phyloP scores from a whole-genome alignment of 1,140 invertebrate species.

The Nymphalis io region DNA sequence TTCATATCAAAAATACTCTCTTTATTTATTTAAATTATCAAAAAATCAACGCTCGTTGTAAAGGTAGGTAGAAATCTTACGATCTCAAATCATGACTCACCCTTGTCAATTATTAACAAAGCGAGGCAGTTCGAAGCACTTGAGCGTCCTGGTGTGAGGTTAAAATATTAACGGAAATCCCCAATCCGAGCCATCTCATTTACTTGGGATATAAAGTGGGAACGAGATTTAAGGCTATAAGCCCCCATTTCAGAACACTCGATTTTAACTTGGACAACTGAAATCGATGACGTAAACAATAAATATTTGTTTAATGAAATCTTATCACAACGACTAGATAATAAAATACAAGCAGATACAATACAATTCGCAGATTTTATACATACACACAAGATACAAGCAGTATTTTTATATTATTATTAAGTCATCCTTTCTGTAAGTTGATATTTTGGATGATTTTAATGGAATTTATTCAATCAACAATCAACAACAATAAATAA shows the following conservation, averaged over 20 bases:
- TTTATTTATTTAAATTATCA: background rate
- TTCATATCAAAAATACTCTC: too few species aligned
- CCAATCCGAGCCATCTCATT: constrained; percentile 24
- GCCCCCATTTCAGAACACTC: background rate
- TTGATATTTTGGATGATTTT: too few species aligned
- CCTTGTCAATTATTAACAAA: constrained; percentile 5
- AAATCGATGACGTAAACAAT: background rate
- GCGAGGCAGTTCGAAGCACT: background rate
- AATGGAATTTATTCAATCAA: too few species aligned
- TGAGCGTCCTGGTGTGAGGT: background rate
- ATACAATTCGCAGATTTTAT: too few species aligned
- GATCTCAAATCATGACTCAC: background rate
- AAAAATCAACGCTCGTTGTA: background rate
- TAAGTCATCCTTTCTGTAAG: too few species aligned
- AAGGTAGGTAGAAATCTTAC: background rate
- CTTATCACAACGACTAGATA: background rate
- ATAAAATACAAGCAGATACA: too few species aligned
- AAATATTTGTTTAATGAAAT: background rate
- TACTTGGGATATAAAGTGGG: constrained; percentile 16
- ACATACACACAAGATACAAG: too few species aligned
- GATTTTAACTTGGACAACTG: background rate
- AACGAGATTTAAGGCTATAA: background rate
- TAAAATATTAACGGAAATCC: constrained; percentile 24
- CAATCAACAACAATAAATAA: too few species aligned
- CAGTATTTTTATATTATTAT: too few species aligned